Percentiles rank a stretch among this genome's conserved stretches.
Evolutionary conservation across 2,888 invertebrate species (phyloP).

Genomic region (Zeuzera pyrina): DNA sequence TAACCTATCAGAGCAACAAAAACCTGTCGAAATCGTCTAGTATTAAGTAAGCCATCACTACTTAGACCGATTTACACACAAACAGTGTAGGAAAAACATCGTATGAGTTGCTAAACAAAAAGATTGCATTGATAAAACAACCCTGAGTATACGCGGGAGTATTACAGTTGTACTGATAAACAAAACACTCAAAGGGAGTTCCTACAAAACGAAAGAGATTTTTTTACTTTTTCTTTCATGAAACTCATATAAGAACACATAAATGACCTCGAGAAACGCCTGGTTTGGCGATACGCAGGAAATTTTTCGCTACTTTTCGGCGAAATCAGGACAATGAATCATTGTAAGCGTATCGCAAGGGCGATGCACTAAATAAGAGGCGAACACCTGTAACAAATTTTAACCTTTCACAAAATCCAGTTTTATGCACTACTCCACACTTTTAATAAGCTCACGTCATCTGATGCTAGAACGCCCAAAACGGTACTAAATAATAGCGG

Average conservation of each 20-base stretch:
- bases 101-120: background rate
- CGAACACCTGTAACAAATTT: constrained; percentile 31
- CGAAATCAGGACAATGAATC: constrained; percentile 62
- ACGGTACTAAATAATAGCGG: constrained; percentile 61
- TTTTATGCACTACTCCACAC: constrained; percentile 36
- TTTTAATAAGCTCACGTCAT: constrained; percentile 51
- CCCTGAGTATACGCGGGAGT: background rate
- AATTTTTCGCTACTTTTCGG: constrained; percentile 37
- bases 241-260: too few relatives aligned
- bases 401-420: constrained; percentile 26
- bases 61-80: too few relatives aligned
- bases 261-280: too few relatives aligned
- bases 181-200: too few relatives aligned
- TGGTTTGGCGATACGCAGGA: constrained; percentile 18
- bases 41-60: too few relatives aligned
- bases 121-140: background rate
- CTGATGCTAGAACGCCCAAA: constrained; percentile 46
- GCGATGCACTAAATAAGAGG: constrained; percentile 29
- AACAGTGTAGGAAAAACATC: background rate
- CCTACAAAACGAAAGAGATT: too few relatives aligned
- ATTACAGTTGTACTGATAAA: background rate
- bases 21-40: too few relatives aligned
- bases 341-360: constrained; percentile 41
- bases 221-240: too few relatives aligned
- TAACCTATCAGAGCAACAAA: too few relatives aligned